Conservation (phyloP, 2,113 vertebrate species). For the Synodontis membranacea region DNA sequence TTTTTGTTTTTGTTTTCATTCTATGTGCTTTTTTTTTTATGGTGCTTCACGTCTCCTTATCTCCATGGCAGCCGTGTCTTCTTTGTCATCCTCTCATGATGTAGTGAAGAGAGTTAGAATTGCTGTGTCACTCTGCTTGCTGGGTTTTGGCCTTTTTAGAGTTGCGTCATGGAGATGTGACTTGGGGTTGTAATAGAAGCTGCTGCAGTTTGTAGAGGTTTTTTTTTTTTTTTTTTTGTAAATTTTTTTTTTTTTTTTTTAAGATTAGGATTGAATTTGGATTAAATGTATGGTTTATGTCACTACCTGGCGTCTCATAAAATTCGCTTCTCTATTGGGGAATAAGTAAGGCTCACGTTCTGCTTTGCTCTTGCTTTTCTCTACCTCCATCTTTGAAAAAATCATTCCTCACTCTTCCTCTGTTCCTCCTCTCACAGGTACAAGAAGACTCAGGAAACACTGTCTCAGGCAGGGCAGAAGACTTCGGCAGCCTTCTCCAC, state of each 20-base stretch:
- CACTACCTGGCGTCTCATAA: background rate
- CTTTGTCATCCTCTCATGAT: background rate
- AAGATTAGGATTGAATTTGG: background rate
- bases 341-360: background rate
- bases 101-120: background rate
- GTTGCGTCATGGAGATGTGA: background rate
- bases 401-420: background rate
- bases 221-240: background rate
- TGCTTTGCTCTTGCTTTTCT: background rate
- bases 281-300: background rate
- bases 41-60: background rate
- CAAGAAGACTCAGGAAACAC: conserved; percentile 97
- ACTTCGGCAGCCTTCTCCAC: conserved; percentile 89
- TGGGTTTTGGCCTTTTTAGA: conserved; percentile 22
- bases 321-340: background rate
- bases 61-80: background rate
- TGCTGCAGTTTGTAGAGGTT: background rate
- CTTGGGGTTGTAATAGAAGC: background rate
- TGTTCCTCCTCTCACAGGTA: conserved; percentile 73
- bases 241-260: background rate
- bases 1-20: conserved; percentile 61
- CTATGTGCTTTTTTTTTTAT: background rate
- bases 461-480: conserved; percentile 92
- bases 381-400: background rate
- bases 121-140: conserved; percentile 23